Evolutionary conservation across 2,113 vertebrate species (phyloP).

Genomic region (Lucifuga dentata): DNA sequence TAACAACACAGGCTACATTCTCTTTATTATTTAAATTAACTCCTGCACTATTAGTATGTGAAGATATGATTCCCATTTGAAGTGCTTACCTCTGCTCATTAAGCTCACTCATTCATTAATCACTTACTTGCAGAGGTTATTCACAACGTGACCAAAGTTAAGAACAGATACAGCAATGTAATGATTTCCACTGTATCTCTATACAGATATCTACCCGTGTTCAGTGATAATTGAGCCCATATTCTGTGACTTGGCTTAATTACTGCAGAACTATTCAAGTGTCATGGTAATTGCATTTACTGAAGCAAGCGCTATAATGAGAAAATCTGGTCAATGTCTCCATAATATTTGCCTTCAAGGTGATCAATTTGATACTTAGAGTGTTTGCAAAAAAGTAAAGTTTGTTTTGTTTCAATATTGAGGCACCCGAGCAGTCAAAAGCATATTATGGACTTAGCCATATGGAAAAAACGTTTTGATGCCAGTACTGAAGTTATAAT

Average conservation of each 20-base stretch:
- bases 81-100: conserved; percentile 69
- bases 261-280: conserved; percentile 52
- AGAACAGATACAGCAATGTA: conserved; percentile 50
- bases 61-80: conserved; percentile 57
- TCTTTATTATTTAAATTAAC: conserved; percentile 63
- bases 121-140: conserved; percentile 42
- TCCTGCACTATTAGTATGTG: conserved; percentile 62
- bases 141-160: conserved; percentile 51
- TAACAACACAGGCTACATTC: conserved; percentile 41
- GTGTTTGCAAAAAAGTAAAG: conserved; percentile 32
- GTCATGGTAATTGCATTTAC: conserved; percentile 39
- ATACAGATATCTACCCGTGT: conserved; percentile 28
- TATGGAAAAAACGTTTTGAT: conserved; percentile 10
- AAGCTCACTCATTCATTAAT: conserved; percentile 63
- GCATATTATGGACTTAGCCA: conserved; percentile 15
- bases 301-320: conserved; percentile 34
- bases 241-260: conserved; percentile 47
- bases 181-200: conserved; percentile 48
- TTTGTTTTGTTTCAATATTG: conserved; percentile 13
- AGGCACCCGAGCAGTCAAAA: conserved; percentile 32
- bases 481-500: conserved; percentile 1
- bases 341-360: conserved; percentile 52
- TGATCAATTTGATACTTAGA: conserved; percentile 39
- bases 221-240: conserved; percentile 39
- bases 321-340: conserved; percentile 46